phyloP scores from a whole-genome alignment of 2,888 invertebrate genomes.

The Latrodectus hesperus region DNA sequence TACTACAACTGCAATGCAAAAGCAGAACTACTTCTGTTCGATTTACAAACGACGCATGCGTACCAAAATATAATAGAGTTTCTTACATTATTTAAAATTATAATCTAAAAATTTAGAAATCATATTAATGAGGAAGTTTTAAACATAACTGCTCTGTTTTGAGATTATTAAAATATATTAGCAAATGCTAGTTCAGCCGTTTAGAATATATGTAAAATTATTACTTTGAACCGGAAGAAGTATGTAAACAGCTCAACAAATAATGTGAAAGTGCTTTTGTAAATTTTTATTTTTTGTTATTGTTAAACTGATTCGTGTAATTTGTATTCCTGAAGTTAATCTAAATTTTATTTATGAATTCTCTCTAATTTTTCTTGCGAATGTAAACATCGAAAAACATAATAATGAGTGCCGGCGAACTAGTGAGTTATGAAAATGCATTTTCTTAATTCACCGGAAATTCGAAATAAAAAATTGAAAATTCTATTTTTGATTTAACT shows the following conservation, averaged over 20 bases:
- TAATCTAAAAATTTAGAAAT: background rate
- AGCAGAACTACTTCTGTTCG: background rate
- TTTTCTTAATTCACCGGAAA: background rate
- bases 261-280: constrained; percentile 19
- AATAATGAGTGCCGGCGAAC: constrained; percentile 45
- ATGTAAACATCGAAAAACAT: constrained; percentile 23
- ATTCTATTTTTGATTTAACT: background rate
- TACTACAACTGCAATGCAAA: background rate
- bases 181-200: too few species aligned
- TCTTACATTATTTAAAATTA: background rate
- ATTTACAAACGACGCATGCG: background rate
- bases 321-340: constrained; percentile 22
- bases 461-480: background rate
- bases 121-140: background rate
- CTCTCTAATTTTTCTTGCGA: constrained; percentile 2
- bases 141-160: too few species aligned
- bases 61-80: background rate
- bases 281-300: constrained; percentile 43
- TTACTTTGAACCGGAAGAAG: too few species aligned
- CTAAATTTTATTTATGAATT: constrained; percentile 16
- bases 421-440: constrained; percentile 24
- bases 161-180: too few species aligned
- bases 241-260: constrained; percentile 10
- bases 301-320: constrained; percentile 57
- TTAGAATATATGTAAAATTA: too few species aligned